Percentiles rank a stretch among this genome's conserved stretches.
Conservation (phyloP, 2,797 vertebrate genomes). For the Salarias fasciatus region DNA sequence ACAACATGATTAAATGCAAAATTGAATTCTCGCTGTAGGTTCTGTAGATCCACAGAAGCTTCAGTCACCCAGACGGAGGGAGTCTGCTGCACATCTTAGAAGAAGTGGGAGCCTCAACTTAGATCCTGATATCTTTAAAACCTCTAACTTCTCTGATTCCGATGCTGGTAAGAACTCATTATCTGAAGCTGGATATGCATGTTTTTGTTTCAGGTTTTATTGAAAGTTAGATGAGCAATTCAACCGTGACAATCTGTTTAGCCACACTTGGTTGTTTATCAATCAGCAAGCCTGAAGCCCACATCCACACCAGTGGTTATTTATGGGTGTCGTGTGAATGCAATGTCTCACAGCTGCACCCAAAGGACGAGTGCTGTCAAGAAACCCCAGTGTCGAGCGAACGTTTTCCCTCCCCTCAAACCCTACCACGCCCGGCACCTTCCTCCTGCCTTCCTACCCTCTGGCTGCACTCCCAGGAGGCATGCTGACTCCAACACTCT, state of each 20-base stretch:
- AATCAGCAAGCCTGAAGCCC: no score
- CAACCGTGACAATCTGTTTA: no score
- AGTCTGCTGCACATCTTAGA: slow-evolving; percentile 70
- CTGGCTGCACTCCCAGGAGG: slow-evolving; percentile 83
- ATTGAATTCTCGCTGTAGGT: slow-evolving; percentile 45
- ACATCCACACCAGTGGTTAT: not conserved
- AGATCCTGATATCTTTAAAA: slow-evolving; percentile 84
- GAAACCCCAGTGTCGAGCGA: slow-evolving; percentile 81
- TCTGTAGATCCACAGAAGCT: slow-evolving; percentile 74
- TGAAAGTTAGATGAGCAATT: no score
- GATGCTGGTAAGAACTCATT: slow-evolving; percentile 69
- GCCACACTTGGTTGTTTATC: no score
- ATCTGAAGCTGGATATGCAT: not conserved
- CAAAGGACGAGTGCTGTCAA: slow-evolving; percentile 78
- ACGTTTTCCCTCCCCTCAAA: slow-evolving; percentile 75
- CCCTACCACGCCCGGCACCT: slow-evolving; percentile 74
- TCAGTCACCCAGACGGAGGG: slow-evolving; percentile 76
- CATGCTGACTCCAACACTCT: slow-evolving; percentile 74
- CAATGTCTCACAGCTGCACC: slow-evolving; percentile 62
- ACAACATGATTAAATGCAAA: no score
- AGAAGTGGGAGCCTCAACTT: slow-evolving; percentile 88
- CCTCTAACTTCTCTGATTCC: slow-evolving; percentile 59
- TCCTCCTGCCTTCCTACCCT: slow-evolving; percentile 88
- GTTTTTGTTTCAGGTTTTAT: no score
- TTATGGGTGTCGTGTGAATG: slow-evolving; percentile 21